Conservation (phyloP, 2,113 vertebrate genomes). For the Heliornis fulica region DNA sequence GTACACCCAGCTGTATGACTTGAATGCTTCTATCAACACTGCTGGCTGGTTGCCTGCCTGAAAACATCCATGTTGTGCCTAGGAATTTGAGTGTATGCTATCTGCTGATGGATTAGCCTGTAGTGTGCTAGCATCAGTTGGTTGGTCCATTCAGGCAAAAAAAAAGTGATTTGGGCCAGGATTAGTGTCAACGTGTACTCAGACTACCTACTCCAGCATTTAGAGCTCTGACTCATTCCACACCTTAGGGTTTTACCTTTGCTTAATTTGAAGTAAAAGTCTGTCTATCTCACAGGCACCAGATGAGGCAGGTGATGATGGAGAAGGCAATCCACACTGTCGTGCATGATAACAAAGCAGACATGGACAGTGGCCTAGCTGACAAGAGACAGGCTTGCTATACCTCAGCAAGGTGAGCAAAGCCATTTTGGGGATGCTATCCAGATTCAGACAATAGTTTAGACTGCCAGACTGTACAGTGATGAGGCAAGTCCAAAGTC, state of each 20-base stretch:
- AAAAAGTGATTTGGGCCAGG: rapidly evolving
- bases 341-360: no score
- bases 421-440: neutral
- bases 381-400: rapidly evolving
- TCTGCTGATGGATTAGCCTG: neutral
- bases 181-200: neutral
- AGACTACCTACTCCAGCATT: neutral
- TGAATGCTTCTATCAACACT: neutral
- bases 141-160: neutral
- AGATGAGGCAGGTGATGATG: neutral
- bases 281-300: neutral
- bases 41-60: neutral
- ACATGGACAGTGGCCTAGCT: neutral
- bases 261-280: neutral
- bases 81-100: neutral
- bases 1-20: neutral
- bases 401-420: neutral
- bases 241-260: neutral
- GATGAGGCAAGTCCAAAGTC: neutral
- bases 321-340: no score
- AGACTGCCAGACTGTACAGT: neutral
- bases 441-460: neutral
- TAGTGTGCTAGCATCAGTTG: neutral
- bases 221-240: neutral
- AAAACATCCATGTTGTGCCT: rapidly evolving